These are phyloP conservation scores for Pangasianodon gigas DNA, from an alignment of 2,113 vertebrate species.

Conservation along the genomic window DNA sequence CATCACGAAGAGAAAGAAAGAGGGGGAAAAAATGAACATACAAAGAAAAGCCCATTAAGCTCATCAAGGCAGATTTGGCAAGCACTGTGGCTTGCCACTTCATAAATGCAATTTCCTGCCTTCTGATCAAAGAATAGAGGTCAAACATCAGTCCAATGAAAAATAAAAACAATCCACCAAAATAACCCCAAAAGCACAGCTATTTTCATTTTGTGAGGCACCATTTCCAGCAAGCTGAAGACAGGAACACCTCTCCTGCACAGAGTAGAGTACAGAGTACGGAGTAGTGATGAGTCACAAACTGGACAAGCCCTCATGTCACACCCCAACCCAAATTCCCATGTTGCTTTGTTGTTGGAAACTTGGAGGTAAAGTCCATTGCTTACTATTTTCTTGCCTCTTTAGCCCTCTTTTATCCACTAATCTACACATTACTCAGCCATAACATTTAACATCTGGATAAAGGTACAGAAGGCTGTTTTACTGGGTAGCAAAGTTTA, in stretches of 20 bases:
- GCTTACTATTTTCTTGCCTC: not conserved
- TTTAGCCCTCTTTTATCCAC: not conserved
- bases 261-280: too few relatives aligned
- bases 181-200: constrained; percentile 16
- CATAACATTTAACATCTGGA: not conserved
- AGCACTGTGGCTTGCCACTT: not conserved
- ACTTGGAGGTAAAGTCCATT: not conserved
- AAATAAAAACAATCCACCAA: not conserved
- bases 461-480: not conserved
- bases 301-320: not conserved
- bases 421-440: not conserved
- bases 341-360: not conserved
- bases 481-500: not conserved
- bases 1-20: constrained; percentile 4
- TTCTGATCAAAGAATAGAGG: constrained; percentile 1
- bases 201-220: not conserved
- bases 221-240: not conserved
- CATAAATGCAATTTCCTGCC: constrained; percentile 11
- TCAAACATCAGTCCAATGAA: not conserved
- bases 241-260: not conserved
- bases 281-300: not conserved
- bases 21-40: not conserved
- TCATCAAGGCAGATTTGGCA: not conserved
- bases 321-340: not conserved
- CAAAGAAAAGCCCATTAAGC: constrained; percentile 28